Conservation (phyloP, 2,113 vertebrate species). For the Ornithorhynchus anatinus region DNA sequence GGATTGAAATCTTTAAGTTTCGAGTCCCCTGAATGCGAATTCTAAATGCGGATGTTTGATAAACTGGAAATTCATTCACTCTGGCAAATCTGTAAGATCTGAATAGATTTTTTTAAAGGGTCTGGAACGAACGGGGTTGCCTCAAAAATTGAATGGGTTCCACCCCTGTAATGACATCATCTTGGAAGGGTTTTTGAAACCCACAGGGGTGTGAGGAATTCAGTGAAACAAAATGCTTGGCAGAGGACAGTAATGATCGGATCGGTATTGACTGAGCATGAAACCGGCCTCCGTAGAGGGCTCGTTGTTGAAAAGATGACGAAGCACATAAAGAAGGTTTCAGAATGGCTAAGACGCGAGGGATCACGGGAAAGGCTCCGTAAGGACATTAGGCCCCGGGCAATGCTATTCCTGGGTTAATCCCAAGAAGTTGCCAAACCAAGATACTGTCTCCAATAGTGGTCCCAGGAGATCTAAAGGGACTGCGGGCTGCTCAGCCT, state of each 20-base stretch:
- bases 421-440: too few relatives aligned
- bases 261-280: constrained; percentile 9
- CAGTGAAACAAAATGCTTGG: neutral
- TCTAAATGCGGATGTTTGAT: neutral
- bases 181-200: constrained; percentile 40
- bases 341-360: too few relatives aligned
- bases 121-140: neutral
- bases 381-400: too few relatives aligned
- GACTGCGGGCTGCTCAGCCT: too few relatives aligned
- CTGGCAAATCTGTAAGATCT: constrained; percentile 14
- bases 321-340: constrained; percentile 31
- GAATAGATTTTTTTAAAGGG: neutral
- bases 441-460: too few relatives aligned
- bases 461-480: too few relatives aligned
- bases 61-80: neutral
- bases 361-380: too few relatives aligned
- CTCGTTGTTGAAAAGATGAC: constrained; percentile 34
- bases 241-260: constrained; percentile 38
- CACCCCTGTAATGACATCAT: constrained; percentile 22
- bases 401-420: too few relatives aligned
- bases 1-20: neutral
- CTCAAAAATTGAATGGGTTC: constrained; percentile 13
- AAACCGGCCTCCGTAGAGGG: constrained; percentile 17
- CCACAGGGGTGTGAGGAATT: constrained; percentile 39
- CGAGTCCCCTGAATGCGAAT: constrained; percentile 1